phyloP scores from a whole-genome alignment of 2,797 vertebrate species.

The Sparidentex hasta region DNA sequence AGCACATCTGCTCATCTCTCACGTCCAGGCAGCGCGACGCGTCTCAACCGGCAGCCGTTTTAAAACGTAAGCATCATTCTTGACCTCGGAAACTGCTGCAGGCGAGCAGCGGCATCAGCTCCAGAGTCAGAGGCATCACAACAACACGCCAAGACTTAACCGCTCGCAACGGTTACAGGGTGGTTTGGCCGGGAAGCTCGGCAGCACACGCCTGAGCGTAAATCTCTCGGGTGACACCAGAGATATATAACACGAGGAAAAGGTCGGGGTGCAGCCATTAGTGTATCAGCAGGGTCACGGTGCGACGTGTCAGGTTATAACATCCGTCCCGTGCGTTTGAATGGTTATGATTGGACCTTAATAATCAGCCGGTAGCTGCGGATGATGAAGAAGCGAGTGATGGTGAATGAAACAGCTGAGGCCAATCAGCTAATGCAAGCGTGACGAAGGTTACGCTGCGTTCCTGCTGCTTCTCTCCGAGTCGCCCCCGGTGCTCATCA shows the following conservation, averaged over 20 bases:
- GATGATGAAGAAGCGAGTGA: background rate
- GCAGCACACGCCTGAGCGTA: background rate
- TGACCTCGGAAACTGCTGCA: background rate
- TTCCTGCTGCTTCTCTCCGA: background rate
- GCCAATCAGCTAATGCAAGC: conserved; percentile 34
- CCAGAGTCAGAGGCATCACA: background rate
- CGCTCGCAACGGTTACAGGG: background rate
- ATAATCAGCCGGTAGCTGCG: background rate
- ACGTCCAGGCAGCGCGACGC: too few relatives aligned
- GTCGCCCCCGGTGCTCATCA: background rate
- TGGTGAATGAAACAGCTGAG: conserved; percentile 12
- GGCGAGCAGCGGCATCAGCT: background rate
- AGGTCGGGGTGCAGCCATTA: conserved; percentile 1
- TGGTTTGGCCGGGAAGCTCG: too few relatives aligned
- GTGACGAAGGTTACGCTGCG: background rate
- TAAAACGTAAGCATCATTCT: background rate
- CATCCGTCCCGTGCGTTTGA: background rate
- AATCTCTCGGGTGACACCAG: background rate
- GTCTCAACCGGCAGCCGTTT: background rate
- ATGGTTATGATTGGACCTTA: background rate
- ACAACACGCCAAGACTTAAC: background rate
- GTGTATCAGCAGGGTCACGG: background rate
- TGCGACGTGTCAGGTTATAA: background rate
- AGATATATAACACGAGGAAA: background rate
- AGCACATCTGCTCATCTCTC: too few relatives aligned